A percentile compares a stretch with the other conserved stretches of the same genome.
Evolutionary conservation across 2,797 vertebrate species (phyloP).

Genomic region (Sylvilagus floridanus): DNA sequence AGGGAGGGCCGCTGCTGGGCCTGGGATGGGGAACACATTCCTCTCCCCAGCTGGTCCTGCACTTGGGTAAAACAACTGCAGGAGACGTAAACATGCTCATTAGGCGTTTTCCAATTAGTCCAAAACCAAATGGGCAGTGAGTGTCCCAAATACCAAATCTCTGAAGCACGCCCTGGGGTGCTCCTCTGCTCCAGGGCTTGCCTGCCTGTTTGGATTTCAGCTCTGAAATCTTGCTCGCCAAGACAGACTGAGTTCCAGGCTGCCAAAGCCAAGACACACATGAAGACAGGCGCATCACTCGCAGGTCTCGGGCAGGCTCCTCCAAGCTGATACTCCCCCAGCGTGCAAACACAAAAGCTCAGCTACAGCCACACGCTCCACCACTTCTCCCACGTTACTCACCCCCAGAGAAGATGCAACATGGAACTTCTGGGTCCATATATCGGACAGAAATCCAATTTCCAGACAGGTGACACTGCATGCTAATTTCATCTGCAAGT

Average conservation of each 20-base stretch:
- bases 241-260: neutral
- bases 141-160: slow-evolving; percentile 52
- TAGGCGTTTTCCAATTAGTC: slow-evolving; percentile 69
- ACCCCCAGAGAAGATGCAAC: neutral
- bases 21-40: slow-evolving; percentile 58
- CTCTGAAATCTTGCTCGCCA: neutral
- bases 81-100: slow-evolving; percentile 70
- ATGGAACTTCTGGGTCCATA: neutral
- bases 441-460: slow-evolving; percentile 2
- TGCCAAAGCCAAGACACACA: too few species aligned
- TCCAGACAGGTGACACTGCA: neutral
- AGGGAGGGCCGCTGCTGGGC: neutral
- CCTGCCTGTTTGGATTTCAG: neutral
- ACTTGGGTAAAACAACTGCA: slow-evolving; percentile 64
- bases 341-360: neutral
- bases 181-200: neutral
- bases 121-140: slow-evolving; percentile 70
- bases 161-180: neutral
- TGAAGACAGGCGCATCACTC: neutral
- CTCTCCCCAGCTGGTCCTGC: slow-evolving; percentile 62
- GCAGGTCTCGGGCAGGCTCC: neutral
- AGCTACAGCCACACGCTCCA: neutral
- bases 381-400: neutral
- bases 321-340: neutral
- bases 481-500: slow-evolving; percentile 35